phyloP scores from a whole-genome alignment of 2,797 vertebrate species.

The Acanthurus leucopareius region DNA sequence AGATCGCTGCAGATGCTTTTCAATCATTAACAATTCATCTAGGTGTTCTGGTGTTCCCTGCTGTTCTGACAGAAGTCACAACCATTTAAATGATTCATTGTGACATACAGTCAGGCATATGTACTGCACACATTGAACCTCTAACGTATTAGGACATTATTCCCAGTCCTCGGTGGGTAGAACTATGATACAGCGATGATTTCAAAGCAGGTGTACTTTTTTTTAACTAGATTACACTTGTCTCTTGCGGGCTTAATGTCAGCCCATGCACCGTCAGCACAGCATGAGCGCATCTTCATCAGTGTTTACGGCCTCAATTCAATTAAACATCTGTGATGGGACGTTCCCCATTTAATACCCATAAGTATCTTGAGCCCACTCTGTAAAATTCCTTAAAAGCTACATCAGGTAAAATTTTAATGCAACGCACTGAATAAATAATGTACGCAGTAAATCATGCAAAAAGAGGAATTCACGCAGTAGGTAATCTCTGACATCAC shows the following conservation, averaged over 20 bases:
- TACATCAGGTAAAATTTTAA: slow-evolving; percentile 10
- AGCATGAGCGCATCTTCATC: slow-evolving; percentile 17
- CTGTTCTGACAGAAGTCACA: slow-evolving; percentile 47
- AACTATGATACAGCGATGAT: slow-evolving; percentile 15
- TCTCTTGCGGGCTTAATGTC: slow-evolving; percentile 28
- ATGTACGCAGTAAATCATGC: slow-evolving; percentile 1
- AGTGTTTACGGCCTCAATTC: slow-evolving; percentile 23
- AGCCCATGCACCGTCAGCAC: slow-evolving; percentile 14
- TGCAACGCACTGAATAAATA: slow-evolving; percentile 14
- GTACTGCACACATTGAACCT: slow-evolving; percentile 19
- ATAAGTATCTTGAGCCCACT: not conserved
- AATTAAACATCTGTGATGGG: slow-evolving; percentile 40
- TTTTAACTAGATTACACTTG: slow-evolving; percentile 26
- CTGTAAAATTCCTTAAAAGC: slow-evolving; percentile 27
- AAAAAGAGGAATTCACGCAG: not conserved
- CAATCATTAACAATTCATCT: slow-evolving; percentile 52
- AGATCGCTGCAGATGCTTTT: slow-evolving; percentile 33
- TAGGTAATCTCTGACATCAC: slow-evolving; percentile 27
- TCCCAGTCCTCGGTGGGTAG: slow-evolving; percentile 27
- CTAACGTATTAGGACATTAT: slow-evolving; percentile 10
- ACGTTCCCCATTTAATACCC: slow-evolving; percentile 1
- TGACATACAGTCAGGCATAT: slow-evolving; percentile 27
- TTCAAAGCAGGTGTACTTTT: slow-evolving; percentile 24
- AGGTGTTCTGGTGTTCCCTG: slow-evolving; percentile 1
- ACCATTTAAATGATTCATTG: slow-evolving; percentile 45